Percentiles rank a stretch among this genome's conserved stretches.
phyloP scores from a whole-genome alignment of 2,888 invertebrate genomes.

The Ormyrus labotus region DNA sequence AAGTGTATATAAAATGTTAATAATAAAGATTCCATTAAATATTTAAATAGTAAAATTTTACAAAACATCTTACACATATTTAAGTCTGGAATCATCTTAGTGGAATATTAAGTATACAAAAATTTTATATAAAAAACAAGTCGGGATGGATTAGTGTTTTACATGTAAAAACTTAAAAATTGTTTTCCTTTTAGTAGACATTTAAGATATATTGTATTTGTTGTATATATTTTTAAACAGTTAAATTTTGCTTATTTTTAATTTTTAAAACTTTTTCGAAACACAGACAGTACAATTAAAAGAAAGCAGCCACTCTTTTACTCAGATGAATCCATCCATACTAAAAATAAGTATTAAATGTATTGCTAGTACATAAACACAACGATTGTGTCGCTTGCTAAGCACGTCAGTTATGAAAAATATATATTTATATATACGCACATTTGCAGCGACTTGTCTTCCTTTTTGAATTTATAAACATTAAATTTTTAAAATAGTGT shows the following conservation, averaged over 20 bases:
- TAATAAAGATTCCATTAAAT: slow-evolving; percentile 51
- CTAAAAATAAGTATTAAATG: slow-evolving; percentile 38
- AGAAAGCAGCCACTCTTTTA: not conserved
- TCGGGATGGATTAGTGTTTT: slow-evolving; percentile 37
- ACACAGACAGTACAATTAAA: too few species aligned
- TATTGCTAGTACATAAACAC: slow-evolving; percentile 50
- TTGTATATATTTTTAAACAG: slow-evolving; percentile 11
- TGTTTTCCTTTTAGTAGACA: not conserved
- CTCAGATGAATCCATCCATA: slow-evolving; percentile 43
- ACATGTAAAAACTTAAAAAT: slow-evolving; percentile 1
- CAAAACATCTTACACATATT: slow-evolving; percentile 47
- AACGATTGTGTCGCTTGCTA: slow-evolving; percentile 39
- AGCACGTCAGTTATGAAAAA: slow-evolving; percentile 50
- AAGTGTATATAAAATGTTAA: slow-evolving; percentile 52
- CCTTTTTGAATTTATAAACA: slow-evolving; percentile 42
- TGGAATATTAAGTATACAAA: slow-evolving; percentile 36
- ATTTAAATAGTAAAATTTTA: slow-evolving; percentile 52
- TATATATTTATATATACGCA: slow-evolving; percentile 53
- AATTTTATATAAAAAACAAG: slow-evolving; percentile 34
- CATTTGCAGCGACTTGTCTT: slow-evolving; percentile 37
- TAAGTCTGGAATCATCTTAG: slow-evolving; percentile 47
- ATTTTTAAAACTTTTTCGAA: not conserved
- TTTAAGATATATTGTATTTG: not conserved
- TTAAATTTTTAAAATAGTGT: slow-evolving; percentile 52
- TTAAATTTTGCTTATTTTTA: slow-evolving; percentile 10